Conservation (phyloP, 2,113 vertebrate species). For the Hyla sarda region DNA sequence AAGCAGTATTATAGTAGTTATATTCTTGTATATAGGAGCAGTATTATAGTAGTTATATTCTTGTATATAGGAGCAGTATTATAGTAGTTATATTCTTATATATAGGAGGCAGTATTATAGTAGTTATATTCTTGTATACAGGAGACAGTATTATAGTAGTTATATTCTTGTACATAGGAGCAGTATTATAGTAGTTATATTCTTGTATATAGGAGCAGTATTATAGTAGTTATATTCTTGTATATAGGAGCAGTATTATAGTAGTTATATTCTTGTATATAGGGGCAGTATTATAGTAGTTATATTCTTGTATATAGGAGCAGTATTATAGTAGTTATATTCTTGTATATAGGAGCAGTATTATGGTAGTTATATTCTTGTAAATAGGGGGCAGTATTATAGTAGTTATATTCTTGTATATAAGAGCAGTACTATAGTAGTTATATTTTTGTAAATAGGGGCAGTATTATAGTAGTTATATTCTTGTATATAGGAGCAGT, state of each 20-base stretch:
- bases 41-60: too few species aligned
- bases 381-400: neutral
- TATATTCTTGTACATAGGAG: too few species aligned
- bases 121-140: conserved; percentile 4
- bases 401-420: conserved; percentile 13
- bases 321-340: conserved; percentile 8
- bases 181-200: too few species aligned
- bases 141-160: too few species aligned
- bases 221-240: too few species aligned
- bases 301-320: neutral
- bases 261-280: neutral
- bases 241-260: too few species aligned
- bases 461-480: conserved; percentile 11
- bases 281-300: neutral
- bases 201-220: too few species aligned
- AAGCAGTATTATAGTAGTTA: too few species aligned
- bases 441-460: too few species aligned
- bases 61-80: too few species aligned
- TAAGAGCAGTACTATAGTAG: conserved; percentile 3
- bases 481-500: neutral
- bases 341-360: neutral
- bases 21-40: too few species aligned
- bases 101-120: neutral
- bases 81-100: neutral
- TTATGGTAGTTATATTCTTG: too few species aligned